Base-by-base conservation (phyloP, 64 coral and sea anemone genomes). In the Actinia equina region DNA sequence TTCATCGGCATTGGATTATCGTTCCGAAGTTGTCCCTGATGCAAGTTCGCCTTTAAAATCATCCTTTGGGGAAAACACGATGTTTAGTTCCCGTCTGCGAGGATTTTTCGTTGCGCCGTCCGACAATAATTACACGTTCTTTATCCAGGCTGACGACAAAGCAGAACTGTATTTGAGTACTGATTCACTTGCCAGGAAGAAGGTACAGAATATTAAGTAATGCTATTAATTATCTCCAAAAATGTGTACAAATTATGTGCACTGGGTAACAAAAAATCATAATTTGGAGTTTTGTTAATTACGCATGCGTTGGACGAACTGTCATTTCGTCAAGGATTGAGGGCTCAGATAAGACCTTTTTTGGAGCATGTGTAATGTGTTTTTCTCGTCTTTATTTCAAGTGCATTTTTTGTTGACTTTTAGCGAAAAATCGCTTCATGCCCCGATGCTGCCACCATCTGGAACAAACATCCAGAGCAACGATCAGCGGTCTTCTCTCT, bases 51-150 rank as follows among this genome's bases (percentile, higher is more conserved):
- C 86, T 41, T 60, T 49, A 74, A 71, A 79, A 43, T 11, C 91
- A 17, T 93, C 91, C 13, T 88, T 93, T 37, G 86, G 81, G 7
- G 86, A 88, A 79, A 82, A 59, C 4, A 67, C 80, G 19, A 89
- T 86, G 51, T 93, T 88, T 62, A 93, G 92, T 82, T 83, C 83
- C 37, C 53, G 92, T 22, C 20, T 89, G 26, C 82, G 92, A 67
- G 92, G 92, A 12, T 93, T 93, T 60, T 93, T 93, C 20, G 67
- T 93, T 3, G 81, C 92, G 15, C 92, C 92, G 67, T 89, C 87
- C 11, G 92, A 93, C 71, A 93, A 93, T 44, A 89, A 93, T 76
- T 93, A 93, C 59, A 86, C 77, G 11, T 93, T 93, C 64, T 93
- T 76, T 41, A 85, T 93, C 49, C 87, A 86, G 30, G 87, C 92